phyloP scores from a whole-genome alignment of 1,140 invertebrate species.

The Drosophila yakuba region DNA sequence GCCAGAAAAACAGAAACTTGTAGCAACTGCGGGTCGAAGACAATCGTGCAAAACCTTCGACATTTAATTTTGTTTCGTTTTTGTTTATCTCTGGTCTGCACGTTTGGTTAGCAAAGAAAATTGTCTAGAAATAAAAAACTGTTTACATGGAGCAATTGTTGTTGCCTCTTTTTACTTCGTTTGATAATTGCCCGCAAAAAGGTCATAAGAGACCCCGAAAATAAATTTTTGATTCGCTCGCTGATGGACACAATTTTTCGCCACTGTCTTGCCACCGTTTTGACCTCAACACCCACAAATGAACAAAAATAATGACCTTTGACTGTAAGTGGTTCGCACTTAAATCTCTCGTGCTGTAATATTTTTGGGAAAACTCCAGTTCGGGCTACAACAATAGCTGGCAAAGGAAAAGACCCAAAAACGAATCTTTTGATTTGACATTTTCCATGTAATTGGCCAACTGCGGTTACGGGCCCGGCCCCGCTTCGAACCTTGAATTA shows the following conservation, averaged over 20 bases:
- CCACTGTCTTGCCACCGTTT: slow-evolving; percentile 35
- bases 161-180: slow-evolving; percentile 44
- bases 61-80: slow-evolving; percentile 79
- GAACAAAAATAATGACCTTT: slow-evolving; percentile 62
- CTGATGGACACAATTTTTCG: slow-evolving; percentile 42
- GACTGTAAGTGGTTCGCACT: slow-evolving; percentile 54
- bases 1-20: slow-evolving; percentile 52
- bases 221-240: slow-evolving; percentile 45
- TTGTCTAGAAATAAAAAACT: slow-evolving; percentile 47
- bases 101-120: slow-evolving; percentile 72
- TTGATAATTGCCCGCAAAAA: slow-evolving; percentile 72
- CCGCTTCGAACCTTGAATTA: slow-evolving; percentile 64
- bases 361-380: slow-evolving; percentile 60
- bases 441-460: slow-evolving; percentile 68
- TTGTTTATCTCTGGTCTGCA: slow-evolving; percentile 60
- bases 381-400: slow-evolving; percentile 15
- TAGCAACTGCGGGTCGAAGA: slow-evolving; percentile 39
- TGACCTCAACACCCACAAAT: slow-evolving; percentile 69
- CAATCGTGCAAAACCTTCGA: slow-evolving; percentile 82
- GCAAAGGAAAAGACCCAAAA: slow-evolving; percentile 22
- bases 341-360: slow-evolving; percentile 55
- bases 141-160: slow-evolving; percentile 60
- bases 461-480: slow-evolving; percentile 61
- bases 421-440: slow-evolving; percentile 61
- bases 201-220: slow-evolving; percentile 52